These are phyloP conservation scores for Caenorhabditis sp. DNA, from an alignment of 2,888 invertebrate species.

Conservation along the genomic window DNA sequence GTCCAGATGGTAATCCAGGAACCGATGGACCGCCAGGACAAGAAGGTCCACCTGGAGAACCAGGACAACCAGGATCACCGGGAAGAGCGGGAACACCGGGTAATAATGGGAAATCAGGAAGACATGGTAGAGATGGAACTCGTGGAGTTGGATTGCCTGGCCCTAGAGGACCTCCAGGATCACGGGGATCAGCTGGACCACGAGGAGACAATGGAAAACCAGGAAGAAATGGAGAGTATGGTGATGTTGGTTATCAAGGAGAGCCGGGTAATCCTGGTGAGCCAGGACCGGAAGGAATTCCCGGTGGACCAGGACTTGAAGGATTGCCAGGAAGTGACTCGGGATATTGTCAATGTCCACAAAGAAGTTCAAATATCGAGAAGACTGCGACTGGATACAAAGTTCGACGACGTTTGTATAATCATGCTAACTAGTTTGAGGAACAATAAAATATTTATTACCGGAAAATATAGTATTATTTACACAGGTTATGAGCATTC, in stretches of 20 bases:
- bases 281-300: slow-evolving; percentile 37
- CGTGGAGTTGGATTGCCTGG: slow-evolving; percentile 29
- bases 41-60: slow-evolving; percentile 36
- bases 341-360: slow-evolving; percentile 39
- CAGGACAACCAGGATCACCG: slow-evolving; percentile 31
- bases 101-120: slow-evolving; percentile 40
- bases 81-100: slow-evolving; percentile 36
- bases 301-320: slow-evolving; percentile 35
- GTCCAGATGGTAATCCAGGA: slow-evolving; percentile 33
- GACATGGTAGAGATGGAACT: slow-evolving; percentile 37
- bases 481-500: too few relatives aligned
- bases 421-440: slow-evolving; percentile 26
- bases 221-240: slow-evolving; percentile 36
- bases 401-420: slow-evolving; percentile 26
- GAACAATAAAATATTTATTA: too few relatives aligned
- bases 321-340: slow-evolving; percentile 35
- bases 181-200: slow-evolving; percentile 30
- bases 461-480: too few relatives aligned
- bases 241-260: slow-evolving; percentile 35
- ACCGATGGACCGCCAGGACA: slow-evolving; percentile 40
- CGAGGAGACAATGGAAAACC: slow-evolving; percentile 28
- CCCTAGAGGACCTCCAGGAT: slow-evolving; percentile 26
- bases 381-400: slow-evolving; percentile 31
- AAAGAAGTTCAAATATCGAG: slow-evolving; percentile 22
- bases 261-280: slow-evolving; percentile 39